These are phyloP conservation scores for Tenualosa thibaudeaui DNA, from an alignment of 2,797 vertebrate species.

Conservation along the genomic window DNA sequence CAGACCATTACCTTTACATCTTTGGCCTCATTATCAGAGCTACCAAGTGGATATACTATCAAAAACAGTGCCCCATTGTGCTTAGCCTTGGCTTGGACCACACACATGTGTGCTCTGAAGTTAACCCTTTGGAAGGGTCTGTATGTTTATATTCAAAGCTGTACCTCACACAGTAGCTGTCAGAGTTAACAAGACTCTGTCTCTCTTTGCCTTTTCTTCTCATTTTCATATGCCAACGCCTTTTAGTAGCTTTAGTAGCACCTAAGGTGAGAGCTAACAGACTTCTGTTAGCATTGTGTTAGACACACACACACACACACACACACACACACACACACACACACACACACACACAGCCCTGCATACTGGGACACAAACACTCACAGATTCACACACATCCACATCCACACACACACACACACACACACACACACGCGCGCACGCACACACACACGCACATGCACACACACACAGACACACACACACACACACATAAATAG, in stretches of 20 bases:
- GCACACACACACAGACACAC: conserved; percentile 43
- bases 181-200: background rate
- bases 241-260: conserved; percentile 23
- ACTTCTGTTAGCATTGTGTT: conserved; percentile 25
- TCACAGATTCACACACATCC: conserved; percentile 40
- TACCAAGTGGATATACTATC: conserved; percentile 37
- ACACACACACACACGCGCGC: conserved; percentile 35
- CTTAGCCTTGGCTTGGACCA: background rate
- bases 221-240: background rate
- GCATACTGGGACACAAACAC: background rate
- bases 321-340: conserved; percentile 15
- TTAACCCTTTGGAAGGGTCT: conserved; percentile 1
- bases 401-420: conserved; percentile 32
- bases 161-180: background rate
- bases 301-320: conserved; percentile 11
- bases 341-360: conserved; percentile 16
- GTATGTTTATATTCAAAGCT: background rate
- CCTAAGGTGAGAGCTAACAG: conserved; percentile 29
- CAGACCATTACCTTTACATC: conserved; percentile 45
- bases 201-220: background rate
- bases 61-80: conserved; percentile 33
- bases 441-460: conserved; percentile 31
- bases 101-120: background rate
- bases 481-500: conserved; percentile 33
- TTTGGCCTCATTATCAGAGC: conserved; percentile 39